Percentiles rank a stretch among this genome's conserved stretches.
Evolutionary conservation across 2,113 vertebrate genomes (phyloP).

Genomic region (Apistogramma diplotaenia): DNA sequence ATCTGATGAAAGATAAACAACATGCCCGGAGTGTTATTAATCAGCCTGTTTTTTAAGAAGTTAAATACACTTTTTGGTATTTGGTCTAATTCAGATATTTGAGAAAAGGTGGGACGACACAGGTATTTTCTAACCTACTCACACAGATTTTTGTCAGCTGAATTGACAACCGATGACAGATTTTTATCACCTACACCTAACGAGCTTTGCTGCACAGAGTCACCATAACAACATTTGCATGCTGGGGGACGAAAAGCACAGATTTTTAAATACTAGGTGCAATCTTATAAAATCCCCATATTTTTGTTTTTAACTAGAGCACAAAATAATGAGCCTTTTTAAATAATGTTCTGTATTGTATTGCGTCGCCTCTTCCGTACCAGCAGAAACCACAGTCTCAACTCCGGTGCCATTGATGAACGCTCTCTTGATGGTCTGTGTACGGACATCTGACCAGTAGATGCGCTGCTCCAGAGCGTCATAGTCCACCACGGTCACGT

Average conservation of each 20-base stretch:
- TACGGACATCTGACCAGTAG: conserved; percentile 97
- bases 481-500: conserved; percentile 94
- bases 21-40: background rate
- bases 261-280: background rate
- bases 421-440: conserved; percentile 94
- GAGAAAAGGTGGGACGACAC: background rate
- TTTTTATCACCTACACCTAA: background rate
- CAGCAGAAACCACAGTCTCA: conserved; percentile 85
- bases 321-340: background rate
- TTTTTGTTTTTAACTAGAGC: background rate
- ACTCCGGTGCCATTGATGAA: conserved; percentile 97
- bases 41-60: background rate
- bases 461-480: conserved; percentile 91
- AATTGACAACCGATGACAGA: background rate
- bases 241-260: background rate
- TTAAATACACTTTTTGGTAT: background rate
- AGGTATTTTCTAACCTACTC: background rate
- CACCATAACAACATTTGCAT: background rate
- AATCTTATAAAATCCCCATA: background rate
- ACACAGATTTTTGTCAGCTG: background rate
- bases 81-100: background rate
- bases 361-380: conserved; percentile 40
- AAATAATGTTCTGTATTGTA: background rate
- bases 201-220: background rate
- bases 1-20: conserved; percentile 73